phyloP scores from a whole-genome alignment of 2,113 vertebrate genomes.

The Phalacrocorax carbo region DNA sequence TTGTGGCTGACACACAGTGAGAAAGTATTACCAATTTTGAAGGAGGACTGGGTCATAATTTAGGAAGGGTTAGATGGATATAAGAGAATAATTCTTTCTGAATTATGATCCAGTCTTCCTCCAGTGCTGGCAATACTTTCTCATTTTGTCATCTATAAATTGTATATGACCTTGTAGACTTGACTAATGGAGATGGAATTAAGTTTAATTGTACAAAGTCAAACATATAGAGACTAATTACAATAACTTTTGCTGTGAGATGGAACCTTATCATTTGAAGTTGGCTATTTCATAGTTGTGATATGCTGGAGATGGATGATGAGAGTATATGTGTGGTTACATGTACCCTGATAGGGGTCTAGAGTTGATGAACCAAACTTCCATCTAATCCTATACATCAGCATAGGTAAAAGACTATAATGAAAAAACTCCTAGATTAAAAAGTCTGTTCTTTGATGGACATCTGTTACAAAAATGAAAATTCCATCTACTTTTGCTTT shows the following conservation, averaged over 20 bases:
- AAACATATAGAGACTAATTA: neutral
- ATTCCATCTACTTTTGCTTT: neutral
- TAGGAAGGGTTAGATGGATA: neutral
- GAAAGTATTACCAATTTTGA: neutral
- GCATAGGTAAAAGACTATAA: neutral
- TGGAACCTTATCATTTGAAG: neutral
- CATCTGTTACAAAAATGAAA: neutral
- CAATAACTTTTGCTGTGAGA: neutral
- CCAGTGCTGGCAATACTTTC: neutral
- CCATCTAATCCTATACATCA: neutral
- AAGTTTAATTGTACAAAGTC: conserved; percentile 36
- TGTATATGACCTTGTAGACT: conserved; percentile 12
- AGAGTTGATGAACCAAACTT: neutral
- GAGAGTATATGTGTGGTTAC: neutral
- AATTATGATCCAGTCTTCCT: neutral
- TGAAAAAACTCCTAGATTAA: neutral
- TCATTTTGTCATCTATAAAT: conserved; percentile 32
- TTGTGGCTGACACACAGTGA: neutral
- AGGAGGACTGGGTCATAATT: neutral
- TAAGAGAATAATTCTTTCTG: conserved; percentile 19
- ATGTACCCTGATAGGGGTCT: neutral
- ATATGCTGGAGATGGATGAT: neutral
- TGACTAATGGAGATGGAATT: conserved; percentile 16
- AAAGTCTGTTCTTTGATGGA: neutral
- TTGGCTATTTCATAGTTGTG: neutral